A percentile compares a stretch with the other conserved stretches of the same genome.
phyloP scores from a whole-genome alignment of 2,888 invertebrate genomes.

The Eupithecia insigniata region DNA sequence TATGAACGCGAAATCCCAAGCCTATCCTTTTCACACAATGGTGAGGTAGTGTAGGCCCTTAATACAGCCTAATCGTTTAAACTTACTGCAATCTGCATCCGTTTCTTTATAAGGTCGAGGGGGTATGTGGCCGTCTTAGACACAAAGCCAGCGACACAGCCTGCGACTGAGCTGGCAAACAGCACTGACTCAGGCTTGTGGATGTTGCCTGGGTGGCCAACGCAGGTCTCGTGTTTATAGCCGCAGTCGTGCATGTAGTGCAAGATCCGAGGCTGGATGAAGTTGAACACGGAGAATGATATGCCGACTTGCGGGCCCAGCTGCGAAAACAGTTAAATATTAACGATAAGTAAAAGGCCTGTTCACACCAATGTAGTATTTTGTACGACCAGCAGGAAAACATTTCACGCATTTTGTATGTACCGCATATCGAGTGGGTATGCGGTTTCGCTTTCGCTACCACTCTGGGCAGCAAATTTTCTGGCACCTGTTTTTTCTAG shows the following conservation, averaged over 20 bases:
- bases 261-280: slow-evolving; percentile 60
- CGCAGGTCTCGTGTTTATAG: slow-evolving; percentile 27
- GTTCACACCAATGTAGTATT: not conserved
- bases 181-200: slow-evolving; percentile 57
- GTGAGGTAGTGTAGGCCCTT: too few relatives aligned
- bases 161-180: slow-evolving; percentile 81
- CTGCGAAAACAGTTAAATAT: slow-evolving; percentile 50
- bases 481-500: too few relatives aligned
- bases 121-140: slow-evolving; percentile 94
- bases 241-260: slow-evolving; percentile 42
- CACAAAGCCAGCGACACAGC: slow-evolving; percentile 88
- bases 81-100: slow-evolving; percentile 91
- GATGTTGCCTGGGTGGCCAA: slow-evolving; percentile 36
- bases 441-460: too few relatives aligned
- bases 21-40: too few relatives aligned
- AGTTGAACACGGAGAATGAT: slow-evolving; percentile 67
- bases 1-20: too few relatives aligned
- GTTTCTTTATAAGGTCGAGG: slow-evolving; percentile 92
- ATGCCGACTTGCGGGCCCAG: slow-evolving; percentile 73
- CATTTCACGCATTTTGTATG: not conserved
- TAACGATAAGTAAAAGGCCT: not conserved
- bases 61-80: not conserved
- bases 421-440: too few relatives aligned
- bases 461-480: too few relatives aligned
- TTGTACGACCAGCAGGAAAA: not conserved